Conservation (phyloP, 2,888 invertebrate genomes). For the Caenorhabditis sp. region DNA sequence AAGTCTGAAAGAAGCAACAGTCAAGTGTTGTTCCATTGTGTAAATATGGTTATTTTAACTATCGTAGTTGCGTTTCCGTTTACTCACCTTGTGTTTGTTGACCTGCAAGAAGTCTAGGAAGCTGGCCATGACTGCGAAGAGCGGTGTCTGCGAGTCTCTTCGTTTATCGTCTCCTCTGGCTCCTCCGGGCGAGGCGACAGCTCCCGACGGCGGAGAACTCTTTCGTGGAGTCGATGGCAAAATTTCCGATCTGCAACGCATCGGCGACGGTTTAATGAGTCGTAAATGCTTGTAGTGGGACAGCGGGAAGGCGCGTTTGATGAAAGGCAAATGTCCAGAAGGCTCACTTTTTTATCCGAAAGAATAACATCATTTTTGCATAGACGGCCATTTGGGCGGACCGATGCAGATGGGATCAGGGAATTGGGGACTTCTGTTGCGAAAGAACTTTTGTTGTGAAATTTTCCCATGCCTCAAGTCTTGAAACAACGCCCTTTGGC, state of each 20-base stretch:
- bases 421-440: conserved; percentile 8
- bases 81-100: conserved; percentile 81
- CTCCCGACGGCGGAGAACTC: conserved; percentile 48
- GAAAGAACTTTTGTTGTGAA: conserved; percentile 36
- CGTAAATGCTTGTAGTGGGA: conserved; percentile 9
- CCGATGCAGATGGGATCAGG: conserved; percentile 13
- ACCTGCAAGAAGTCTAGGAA: conserved; percentile 82
- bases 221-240: conserved; percentile 54
- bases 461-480: neutral
- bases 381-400: conserved; percentile 12
- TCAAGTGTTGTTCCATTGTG: neutral
- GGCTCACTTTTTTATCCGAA: conserved; percentile 39
- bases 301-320: conserved; percentile 10
- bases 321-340: neutral
- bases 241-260: conserved; percentile 53
- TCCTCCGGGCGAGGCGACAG: conserved; percentile 22
- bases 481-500: conserved; percentile 10
- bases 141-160: conserved; percentile 29
- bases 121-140: conserved; percentile 71
- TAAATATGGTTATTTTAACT: neutral
- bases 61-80: neutral
- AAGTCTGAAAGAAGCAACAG: conserved; percentile 87
- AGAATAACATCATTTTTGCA: conserved; percentile 36
- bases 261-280: conserved; percentile 12
- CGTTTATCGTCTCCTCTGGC: conserved; percentile 48